Percentiles rank a stretch among this genome's conserved stretches.
phyloP scores from a whole-genome alignment of 2,113 vertebrate genomes.

The Echinops telfairi region DNA sequence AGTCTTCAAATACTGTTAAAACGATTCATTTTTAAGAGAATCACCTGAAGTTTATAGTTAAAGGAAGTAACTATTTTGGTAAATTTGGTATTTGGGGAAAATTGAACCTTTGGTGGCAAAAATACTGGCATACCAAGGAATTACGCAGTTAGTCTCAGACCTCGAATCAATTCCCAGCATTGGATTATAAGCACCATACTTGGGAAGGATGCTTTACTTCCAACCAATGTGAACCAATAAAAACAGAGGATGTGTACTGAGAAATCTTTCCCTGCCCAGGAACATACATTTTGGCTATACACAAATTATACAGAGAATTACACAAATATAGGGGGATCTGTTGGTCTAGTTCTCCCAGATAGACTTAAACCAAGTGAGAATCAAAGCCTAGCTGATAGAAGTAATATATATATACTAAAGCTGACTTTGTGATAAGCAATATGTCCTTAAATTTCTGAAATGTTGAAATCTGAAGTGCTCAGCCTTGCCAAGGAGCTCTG shows the following conservation, averaged over 20 bases:
- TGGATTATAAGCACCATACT: background rate
- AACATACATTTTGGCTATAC: background rate
- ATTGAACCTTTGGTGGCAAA: background rate
- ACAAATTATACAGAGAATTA: background rate
- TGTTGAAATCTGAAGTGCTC: background rate
- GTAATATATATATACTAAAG: background rate
- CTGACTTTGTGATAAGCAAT: background rate
- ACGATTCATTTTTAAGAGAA: background rate
- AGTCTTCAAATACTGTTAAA: slow-evolving; percentile 40
- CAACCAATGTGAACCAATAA: background rate
- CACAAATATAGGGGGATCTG: background rate
- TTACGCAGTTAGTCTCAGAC: background rate
- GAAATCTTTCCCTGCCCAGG: background rate
- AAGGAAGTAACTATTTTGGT: background rate
- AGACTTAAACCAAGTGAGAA: background rate
- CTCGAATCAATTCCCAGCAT: background rate
- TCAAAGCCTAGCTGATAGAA: slow-evolving; percentile 19
- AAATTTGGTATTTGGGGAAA: background rate
- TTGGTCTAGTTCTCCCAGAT: background rate
- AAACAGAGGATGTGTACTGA: background rate
- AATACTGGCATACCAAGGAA: background rate
- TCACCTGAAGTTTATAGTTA: background rate
- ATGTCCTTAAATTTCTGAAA: background rate
- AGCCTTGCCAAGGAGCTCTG: background rate
- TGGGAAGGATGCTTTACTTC: background rate